phyloP scores from a whole-genome alignment of 2,888 invertebrate genomes.

The Hydroisotoma schaefferi region DNA sequence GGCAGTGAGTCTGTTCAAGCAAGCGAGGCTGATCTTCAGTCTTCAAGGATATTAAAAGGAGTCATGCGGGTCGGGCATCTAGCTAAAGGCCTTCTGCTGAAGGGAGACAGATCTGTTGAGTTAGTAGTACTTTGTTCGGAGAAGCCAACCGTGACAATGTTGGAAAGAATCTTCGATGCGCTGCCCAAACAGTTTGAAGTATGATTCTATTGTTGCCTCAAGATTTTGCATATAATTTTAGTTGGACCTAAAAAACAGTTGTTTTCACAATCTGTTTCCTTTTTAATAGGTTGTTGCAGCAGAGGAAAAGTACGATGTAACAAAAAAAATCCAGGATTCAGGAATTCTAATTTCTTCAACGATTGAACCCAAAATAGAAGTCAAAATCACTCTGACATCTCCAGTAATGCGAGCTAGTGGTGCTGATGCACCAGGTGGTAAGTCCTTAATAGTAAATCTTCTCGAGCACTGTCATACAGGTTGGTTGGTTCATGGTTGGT shows the following conservation, averaged over 20 bases:
- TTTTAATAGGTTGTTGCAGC: conserved; percentile 58
- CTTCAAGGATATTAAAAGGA: conserved; percentile 78
- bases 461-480: conserved; percentile 15
- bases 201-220: conserved; percentile 6
- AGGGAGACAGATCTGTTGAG: conserved; percentile 84
- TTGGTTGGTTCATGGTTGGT: conserved; percentile 47
- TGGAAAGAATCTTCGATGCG: conserved; percentile 80
- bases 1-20: conserved; percentile 14
- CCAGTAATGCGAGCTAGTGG: conserved; percentile 82
- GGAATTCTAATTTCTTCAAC: conserved; percentile 79
- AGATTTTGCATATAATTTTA: background rate
- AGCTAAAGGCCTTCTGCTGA: conserved; percentile 82
- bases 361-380: conserved; percentile 62
- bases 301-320: conserved; percentile 76
- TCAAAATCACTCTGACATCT: conserved; percentile 86
- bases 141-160: conserved; percentile 79
- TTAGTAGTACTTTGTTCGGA: conserved; percentile 92
- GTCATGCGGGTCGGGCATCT: conserved; percentile 94
- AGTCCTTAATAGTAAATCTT: conserved; percentile 28
- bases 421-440: conserved; percentile 49
- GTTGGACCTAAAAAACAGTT: conserved; percentile 1
- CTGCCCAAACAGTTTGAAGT: conserved; percentile 74
- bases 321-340: conserved; percentile 77
- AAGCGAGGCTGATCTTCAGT: conserved; percentile 57
- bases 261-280: conserved; percentile 5